These are phyloP conservation scores for Diloba caeruleocephala DNA, from an alignment of 2,888 invertebrate genomes.

Conservation along the genomic window DNA sequence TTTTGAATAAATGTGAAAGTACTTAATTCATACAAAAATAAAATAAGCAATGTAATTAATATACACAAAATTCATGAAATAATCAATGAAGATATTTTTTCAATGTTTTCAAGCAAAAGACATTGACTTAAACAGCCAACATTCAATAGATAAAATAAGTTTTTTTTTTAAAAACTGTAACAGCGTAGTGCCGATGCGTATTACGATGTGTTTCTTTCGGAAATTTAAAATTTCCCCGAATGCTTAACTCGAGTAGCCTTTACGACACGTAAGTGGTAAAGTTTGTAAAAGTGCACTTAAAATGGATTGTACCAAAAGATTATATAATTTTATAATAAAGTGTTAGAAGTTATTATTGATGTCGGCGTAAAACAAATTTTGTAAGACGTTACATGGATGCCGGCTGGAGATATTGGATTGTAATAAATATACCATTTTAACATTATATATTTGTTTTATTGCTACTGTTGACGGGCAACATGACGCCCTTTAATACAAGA, in stretches of 20 bases:
- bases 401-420: conserved; percentile 85
- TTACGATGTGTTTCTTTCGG: conserved; percentile 58
- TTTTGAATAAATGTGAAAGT: conserved; percentile 43
- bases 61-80: conserved; percentile 14
- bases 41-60: conserved; percentile 36
- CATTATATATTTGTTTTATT: conserved; percentile 76
- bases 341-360: conserved; percentile 79
- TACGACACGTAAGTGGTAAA: conserved; percentile 76
- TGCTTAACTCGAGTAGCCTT: conserved; percentile 72
- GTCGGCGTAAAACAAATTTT: conserved; percentile 84
- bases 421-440: conserved; percentile 89
- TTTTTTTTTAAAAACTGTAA: conserved; percentile 26
- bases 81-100: conserved; percentile 11
- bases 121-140: conserved; percentile 18
- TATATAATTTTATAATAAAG: conserved; percentile 88
- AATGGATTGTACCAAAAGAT: conserved; percentile 88
- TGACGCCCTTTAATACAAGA: too few species aligned
- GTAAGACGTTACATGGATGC: conserved; percentile 79
- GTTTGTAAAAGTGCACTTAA: conserved; percentile 87
- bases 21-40: conserved; percentile 34
- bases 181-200: conserved; percentile 50
- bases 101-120: conserved; percentile 18
- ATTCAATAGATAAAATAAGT: conserved; percentile 31
- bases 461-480: too few species aligned
- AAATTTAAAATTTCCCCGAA: conserved; percentile 81